Conservation (phyloP, 2,797 vertebrate species). For the Clarias platycephalus region DNA sequence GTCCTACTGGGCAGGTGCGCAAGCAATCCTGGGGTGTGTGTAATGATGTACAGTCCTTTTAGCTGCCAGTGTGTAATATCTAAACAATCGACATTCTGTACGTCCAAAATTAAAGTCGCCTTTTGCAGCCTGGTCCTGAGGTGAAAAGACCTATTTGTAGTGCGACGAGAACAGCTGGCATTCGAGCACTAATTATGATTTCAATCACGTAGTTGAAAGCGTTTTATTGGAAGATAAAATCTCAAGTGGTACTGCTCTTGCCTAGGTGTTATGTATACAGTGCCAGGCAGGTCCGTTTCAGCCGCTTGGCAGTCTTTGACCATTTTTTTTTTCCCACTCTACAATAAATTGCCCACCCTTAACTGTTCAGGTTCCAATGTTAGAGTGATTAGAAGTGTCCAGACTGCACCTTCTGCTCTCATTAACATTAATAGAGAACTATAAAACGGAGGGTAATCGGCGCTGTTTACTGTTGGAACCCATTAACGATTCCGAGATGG, state of each 20-base stretch:
- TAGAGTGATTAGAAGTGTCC: slow-evolving; percentile 71
- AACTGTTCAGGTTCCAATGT: slow-evolving; percentile 63
- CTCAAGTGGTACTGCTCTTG: slow-evolving; percentile 59
- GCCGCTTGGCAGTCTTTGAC: slow-evolving; percentile 69
- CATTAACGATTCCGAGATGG: slow-evolving; percentile 62
- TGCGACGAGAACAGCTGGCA: neutral
- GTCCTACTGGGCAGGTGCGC: slow-evolving; percentile 45
- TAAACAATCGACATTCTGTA: slow-evolving; percentile 25
- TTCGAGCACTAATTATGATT: slow-evolving; percentile 20
- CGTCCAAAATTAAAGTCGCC: slow-evolving; percentile 22
- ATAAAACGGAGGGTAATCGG: slow-evolving; percentile 57
- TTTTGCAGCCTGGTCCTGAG: slow-evolving; percentile 7
- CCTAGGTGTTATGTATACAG: slow-evolving; percentile 63
- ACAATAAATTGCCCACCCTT: slow-evolving; percentile 70
- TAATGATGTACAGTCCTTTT: slow-evolving; percentile 29
- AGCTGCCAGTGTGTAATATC: slow-evolving; percentile 29
- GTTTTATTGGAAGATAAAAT: slow-evolving; percentile 54
- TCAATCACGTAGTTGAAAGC: slow-evolving; percentile 16
- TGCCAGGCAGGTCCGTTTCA: slow-evolving; percentile 63
- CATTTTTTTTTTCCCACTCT: slow-evolving; percentile 60
- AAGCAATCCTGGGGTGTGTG: slow-evolving; percentile 39
- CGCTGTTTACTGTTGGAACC: slow-evolving; percentile 60
- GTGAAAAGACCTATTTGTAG: slow-evolving; percentile 4
- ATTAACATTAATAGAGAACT: slow-evolving; percentile 69
- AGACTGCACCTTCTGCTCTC: slow-evolving; percentile 69